Base-by-base conservation (phyloP, 2,888 invertebrate species). In the Salticus scenicus region DNA sequence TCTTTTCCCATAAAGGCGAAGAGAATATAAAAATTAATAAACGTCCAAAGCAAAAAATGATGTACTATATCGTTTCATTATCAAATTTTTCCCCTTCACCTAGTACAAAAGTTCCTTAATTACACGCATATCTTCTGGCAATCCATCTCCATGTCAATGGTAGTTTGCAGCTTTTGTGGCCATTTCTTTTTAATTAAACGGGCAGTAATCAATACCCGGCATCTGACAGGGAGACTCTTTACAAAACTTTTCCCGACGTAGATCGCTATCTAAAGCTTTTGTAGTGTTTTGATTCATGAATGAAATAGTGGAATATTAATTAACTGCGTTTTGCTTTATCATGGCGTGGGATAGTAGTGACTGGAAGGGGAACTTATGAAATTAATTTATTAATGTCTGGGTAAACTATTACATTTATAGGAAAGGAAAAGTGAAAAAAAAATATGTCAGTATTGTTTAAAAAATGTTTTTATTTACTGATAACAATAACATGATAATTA, bases 51-150 rank as follows among this genome's bases (percentile, higher is more conserved):
- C 73, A 57, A 81, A 81, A 79, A 74, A 74, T 81, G 74, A 81
- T 81, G 74, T 57, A 81, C 66, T 73, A 74, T 81, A 81, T 69
- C 81, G 81, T 74, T 81, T 69, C 67, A 81, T 81, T 81, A 81
- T 74, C 57, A 69, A 81, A 81, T 74, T 80, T 80, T 80, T 69
- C 69, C 30, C 69, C 67, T 69, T 20, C 14, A 42, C 20, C 69
- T 73, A 47, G 47, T 67, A 81, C 81, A 81, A 81, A 81, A 57
- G 57, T 24, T 81, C 69, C 67, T 81, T 81, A 81, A 81, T 81
- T 81, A 81, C 57, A 24, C 67, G 74, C 81, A 74, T 74, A 72
- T 74, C 57, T 41, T 67, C 31, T 57, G n/a, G 71, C 81, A 74
- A 81, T 81, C 81, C 67, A 81, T 81, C 81, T 81, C 78, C 51